Evolutionary conservation across 2,888 invertebrate species (phyloP).

Genomic region (Stegophylla sp.): DNA sequence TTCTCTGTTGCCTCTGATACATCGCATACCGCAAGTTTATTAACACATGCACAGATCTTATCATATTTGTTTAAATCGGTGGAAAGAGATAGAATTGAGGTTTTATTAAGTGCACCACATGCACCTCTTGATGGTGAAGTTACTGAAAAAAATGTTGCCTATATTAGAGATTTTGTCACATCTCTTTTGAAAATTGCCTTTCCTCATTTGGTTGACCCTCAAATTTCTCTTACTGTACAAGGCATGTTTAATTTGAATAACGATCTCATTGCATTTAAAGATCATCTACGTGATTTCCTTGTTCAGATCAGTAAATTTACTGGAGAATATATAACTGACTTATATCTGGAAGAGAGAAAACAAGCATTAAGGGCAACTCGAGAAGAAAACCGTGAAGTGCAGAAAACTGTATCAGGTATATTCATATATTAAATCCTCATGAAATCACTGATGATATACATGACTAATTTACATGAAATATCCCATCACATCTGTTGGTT

Average conservation of each 20-base stretch:
- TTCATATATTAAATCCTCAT: constrained; percentile 91
- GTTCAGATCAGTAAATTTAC: constrained; percentile 99
- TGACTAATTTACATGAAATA: constrained; percentile 60
- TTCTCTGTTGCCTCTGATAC: constrained; percentile 99
- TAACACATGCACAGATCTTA: constrained; percentile 95
- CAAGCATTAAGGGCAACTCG: constrained; percentile 87
- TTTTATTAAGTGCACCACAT: constrained; percentile 70
- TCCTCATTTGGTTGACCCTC: constrained; percentile 94
- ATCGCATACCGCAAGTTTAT: constrained; percentile 88
- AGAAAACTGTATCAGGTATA: constrained; percentile 96
- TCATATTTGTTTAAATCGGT: constrained; percentile 96
- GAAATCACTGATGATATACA: constrained; percentile 84
- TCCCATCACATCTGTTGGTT: constrained; percentile 32
- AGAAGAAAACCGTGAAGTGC: constrained; percentile 89
- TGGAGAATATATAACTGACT: constrained; percentile 96
- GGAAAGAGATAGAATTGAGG: constrained; percentile 80
- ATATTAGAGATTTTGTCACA: constrained; percentile 91
- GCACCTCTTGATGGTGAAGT: constrained; percentile 77
- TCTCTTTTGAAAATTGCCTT: constrained; percentile 93
- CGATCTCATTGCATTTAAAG: constrained; percentile 95
- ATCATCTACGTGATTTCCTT: constrained; percentile 98
- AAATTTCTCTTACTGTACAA: constrained; percentile 94
- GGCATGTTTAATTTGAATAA: constrained; percentile 97
- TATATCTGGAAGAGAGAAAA: constrained; percentile 96
- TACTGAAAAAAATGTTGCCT: constrained; percentile 71